A percentile compares a stretch with the other conserved stretches of the same genome.
phyloP scores from a whole-genome alignment of 2,888 invertebrate species.

The Hirtodrosophila alboralis region DNA sequence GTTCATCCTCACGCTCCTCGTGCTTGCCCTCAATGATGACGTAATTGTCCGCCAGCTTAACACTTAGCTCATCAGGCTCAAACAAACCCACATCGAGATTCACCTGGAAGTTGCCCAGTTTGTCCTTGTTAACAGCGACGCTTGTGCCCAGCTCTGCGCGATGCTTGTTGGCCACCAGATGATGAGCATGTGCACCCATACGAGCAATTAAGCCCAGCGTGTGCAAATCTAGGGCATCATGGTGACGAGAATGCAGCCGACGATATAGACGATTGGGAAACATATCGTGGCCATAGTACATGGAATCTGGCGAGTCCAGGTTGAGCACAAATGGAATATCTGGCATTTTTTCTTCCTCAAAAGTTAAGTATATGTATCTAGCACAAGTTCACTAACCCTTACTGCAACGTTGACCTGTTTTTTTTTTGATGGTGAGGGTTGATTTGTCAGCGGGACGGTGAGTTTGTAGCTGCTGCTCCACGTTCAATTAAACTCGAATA shows the following conservation, averaged over 20 bases:
- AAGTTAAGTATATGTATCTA: conserved; percentile 58
- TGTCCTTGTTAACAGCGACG: conserved; percentile 82
- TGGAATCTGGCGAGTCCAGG: conserved; percentile 72
- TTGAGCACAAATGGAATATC: conserved; percentile 80
- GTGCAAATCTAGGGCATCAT: conserved; percentile 72
- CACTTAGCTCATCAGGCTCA: conserved; percentile 88
- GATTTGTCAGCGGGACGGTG: conserved; percentile 27
- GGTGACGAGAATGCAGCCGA: conserved; percentile 72
- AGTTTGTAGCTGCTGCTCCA: background rate
- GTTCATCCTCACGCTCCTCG: conserved; percentile 89
- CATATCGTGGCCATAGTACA: conserved; percentile 80
- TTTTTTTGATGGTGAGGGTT: conserved; percentile 47
- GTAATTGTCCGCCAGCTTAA: conserved; percentile 86
- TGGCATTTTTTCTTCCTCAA: conserved; percentile 63
- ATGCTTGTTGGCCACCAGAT: conserved; percentile 61
- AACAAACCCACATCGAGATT: conserved; percentile 89
- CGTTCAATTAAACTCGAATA: conserved; percentile 33
- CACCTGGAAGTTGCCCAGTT: conserved; percentile 87
- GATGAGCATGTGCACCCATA: conserved; percentile 76
- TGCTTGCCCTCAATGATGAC: conserved; percentile 89
- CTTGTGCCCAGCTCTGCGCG: conserved; percentile 51
- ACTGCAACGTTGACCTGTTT: conserved; percentile 45
- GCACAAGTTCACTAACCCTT: conserved; percentile 63
- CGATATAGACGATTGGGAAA: conserved; percentile 81
- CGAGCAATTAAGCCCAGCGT: conserved; percentile 78